These are phyloP conservation scores for Arvicanthis niloticus DNA, from an alignment of 2,113 vertebrate species.

Conservation along the genomic window DNA sequence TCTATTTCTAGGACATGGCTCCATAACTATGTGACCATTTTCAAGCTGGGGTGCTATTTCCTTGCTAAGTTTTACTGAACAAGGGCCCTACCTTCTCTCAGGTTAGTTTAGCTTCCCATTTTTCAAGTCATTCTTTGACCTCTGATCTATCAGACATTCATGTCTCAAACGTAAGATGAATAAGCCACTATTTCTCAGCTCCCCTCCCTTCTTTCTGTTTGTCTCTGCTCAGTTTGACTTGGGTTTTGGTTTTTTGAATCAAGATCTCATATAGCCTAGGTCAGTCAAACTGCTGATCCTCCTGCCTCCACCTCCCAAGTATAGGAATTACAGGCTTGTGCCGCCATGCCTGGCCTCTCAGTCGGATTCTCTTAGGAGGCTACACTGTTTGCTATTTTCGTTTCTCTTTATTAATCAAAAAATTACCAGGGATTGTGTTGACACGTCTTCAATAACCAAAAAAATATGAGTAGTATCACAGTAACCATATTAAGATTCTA, in stretches of 20 bases:
- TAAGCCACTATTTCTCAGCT: not conserved
- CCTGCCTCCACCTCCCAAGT: not conserved
- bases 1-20: not conserved
- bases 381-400: not conserved
- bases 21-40: not conserved
- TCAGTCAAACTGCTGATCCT: not conserved
- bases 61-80: not conserved
- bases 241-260: not conserved
- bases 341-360: not conserved
- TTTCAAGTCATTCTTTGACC: not conserved
- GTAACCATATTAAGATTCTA: not conserved
- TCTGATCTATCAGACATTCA: not conserved
- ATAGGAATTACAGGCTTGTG: not conserved
- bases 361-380: not conserved
- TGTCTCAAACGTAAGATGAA: not conserved
- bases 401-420: constrained; percentile 52
- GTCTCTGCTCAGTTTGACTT: not conserved
- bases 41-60: not conserved
- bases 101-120: not conserved
- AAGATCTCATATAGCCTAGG: not conserved
- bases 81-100: not conserved
- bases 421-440: not conserved
- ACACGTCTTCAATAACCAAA: not conserved
- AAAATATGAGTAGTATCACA: not conserved
- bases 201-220: not conserved